Evolutionary conservation across 2,888 invertebrate species (phyloP).

Genomic region (Apamea sordens): DNA sequence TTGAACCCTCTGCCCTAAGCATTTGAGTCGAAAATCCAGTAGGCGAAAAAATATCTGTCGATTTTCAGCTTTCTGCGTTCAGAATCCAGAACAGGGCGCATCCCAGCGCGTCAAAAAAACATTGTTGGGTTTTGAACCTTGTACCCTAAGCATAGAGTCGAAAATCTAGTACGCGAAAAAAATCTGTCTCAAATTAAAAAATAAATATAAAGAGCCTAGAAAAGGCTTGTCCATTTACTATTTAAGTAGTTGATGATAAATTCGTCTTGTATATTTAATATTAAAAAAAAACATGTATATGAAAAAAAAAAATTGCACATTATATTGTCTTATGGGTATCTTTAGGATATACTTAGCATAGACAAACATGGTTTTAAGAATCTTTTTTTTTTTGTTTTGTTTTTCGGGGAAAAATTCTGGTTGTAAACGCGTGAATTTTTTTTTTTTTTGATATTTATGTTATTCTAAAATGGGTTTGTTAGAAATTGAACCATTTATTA

Average conservation of each 20-base stretch:
- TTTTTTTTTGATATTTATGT: neutral
- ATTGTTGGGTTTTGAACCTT: too few species aligned
- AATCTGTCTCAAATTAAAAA: conserved; percentile 43
- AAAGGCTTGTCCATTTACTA: conserved; percentile 55
- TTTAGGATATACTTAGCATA: conserved; percentile 46
- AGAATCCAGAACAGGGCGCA: too few species aligned
- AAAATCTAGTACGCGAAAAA: too few species aligned
- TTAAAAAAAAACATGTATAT: conserved; percentile 63
- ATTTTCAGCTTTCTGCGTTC: neutral
- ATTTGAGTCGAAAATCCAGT: too few species aligned
- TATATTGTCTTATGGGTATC: conserved; percentile 36
- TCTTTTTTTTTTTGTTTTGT: neutral
- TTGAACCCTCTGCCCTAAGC: too few species aligned
- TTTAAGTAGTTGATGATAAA: conserved; percentile 39
- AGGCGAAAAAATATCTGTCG: too few species aligned
- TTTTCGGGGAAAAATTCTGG: neutral
- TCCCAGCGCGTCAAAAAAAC: too few species aligned
- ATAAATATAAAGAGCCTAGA: neutral
- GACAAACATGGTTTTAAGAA: conserved; percentile 20
- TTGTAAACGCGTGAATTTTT: neutral
- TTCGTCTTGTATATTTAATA: conserved; percentile 57
- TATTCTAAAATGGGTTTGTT: neutral
- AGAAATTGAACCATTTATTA: neutral
- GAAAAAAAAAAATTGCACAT: conserved; percentile 59
- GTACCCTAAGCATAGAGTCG: too few species aligned